Evolutionary conservation across 2,797 vertebrate species (phyloP).

Genomic region (Acrocephalus scirpaceus): DNA sequence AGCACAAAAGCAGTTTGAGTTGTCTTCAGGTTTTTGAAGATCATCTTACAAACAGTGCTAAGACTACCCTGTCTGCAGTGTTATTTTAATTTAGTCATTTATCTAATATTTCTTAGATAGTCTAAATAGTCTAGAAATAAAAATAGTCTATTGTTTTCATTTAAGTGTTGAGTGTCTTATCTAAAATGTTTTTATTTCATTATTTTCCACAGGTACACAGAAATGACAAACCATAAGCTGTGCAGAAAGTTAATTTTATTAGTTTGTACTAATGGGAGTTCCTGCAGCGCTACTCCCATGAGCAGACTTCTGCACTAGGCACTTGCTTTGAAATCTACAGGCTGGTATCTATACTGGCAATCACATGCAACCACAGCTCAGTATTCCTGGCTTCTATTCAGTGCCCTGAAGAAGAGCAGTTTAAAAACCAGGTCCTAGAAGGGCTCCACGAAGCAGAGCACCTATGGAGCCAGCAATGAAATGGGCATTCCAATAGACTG

Average conservation of each 20-base stretch:
- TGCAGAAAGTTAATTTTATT: neutral
- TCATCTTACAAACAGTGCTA: neutral
- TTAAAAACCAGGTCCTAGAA: neutral
- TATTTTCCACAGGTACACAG: neutral
- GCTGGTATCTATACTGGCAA: neutral
- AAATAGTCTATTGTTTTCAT: neutral
- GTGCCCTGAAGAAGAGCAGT: neutral
- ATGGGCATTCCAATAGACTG: neutral
- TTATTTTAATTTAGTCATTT: neutral
- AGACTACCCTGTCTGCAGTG: neutral
- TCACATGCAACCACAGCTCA: neutral
- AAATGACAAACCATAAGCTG: neutral
- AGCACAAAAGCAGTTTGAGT: neutral
- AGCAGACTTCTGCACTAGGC: neutral
- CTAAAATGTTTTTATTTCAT: neutral
- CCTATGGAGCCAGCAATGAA: neutral
- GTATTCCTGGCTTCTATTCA: neutral
- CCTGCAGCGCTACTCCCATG: neutral
- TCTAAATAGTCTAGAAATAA: neutral
- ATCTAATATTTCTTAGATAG: neutral
- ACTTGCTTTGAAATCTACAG: neutral
- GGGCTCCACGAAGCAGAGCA: neutral
- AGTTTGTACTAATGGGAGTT: neutral
- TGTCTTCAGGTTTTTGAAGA: neutral
- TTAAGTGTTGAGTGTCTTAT: neutral